Conservation (phyloP, 2,888 invertebrate genomes). For the Idaea biselata region DNA sequence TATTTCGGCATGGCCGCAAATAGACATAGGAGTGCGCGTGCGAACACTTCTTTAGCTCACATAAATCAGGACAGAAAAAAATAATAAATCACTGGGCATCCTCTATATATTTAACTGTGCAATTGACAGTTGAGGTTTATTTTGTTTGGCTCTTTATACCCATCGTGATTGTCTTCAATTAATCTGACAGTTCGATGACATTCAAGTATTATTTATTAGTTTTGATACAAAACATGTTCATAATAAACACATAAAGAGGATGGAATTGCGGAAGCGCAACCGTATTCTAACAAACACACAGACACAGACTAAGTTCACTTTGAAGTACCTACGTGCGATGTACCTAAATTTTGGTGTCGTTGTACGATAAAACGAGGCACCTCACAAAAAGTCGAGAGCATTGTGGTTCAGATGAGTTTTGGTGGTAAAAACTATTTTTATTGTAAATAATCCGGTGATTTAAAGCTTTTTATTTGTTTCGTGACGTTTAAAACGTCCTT, state of each 20-base stretch:
- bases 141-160: conserved; percentile 34
- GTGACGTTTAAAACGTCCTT: conserved; percentile 28
- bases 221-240: not conserved
- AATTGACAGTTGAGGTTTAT: conserved; percentile 43
- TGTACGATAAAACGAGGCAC: conserved; percentile 37
- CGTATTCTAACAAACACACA: conserved; percentile 19
- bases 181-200: not conserved
- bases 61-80: conserved; percentile 57
- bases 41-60: conserved; percentile 54
- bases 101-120: conserved; percentile 45
- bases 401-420: conserved; percentile 33
- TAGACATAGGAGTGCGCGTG: conserved; percentile 52
- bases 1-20: conserved; percentile 65
- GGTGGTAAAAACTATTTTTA: conserved; percentile 43
- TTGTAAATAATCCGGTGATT: conserved; percentile 34
- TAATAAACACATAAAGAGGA: conserved; percentile 13
- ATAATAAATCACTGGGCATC: conserved; percentile 49
- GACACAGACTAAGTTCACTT: conserved; percentile 20
- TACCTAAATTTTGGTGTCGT: conserved; percentile 30
- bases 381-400: conserved; percentile 35
- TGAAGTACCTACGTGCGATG: conserved; percentile 20
- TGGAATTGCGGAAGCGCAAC: conserved; percentile 34
- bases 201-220: not conserved
- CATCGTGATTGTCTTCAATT: conserved; percentile 19
- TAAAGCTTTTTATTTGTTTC: conserved; percentile 26